phyloP scores from a whole-genome alignment of 1,140 invertebrate genomes.

The Drosophila orena region DNA sequence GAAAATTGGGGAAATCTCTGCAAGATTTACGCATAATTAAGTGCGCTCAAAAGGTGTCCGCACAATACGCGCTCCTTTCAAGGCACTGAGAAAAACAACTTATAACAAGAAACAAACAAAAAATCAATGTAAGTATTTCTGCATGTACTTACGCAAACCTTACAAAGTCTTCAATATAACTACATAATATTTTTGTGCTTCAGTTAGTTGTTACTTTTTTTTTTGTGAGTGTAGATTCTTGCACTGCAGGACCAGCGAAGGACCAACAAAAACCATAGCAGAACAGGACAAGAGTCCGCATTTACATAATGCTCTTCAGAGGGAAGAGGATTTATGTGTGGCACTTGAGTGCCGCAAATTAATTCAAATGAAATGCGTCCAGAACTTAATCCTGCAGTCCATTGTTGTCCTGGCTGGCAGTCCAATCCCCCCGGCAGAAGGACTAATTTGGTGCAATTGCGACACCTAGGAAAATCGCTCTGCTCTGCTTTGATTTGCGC shows the following conservation, averaged over 20 bases:
- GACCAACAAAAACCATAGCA: constrained; percentile 13
- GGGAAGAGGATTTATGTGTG: constrained; percentile 72
- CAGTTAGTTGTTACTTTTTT: not conserved
- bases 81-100: constrained; percentile 11
- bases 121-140: too few species aligned
- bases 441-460: constrained; percentile 66
- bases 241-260: constrained; percentile 1
- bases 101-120: too few species aligned
- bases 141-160: too few species aligned
- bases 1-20: constrained; percentile 42
- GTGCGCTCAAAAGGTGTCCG: constrained; percentile 71
- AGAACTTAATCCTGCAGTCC: constrained; percentile 54
- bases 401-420: constrained; percentile 32
- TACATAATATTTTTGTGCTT: not conserved
- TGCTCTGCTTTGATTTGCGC: constrained; percentile 62
- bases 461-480: constrained; percentile 60
- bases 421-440: constrained; percentile 5
- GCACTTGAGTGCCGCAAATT: constrained; percentile 78
- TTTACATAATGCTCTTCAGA: constrained; percentile 55
- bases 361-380: constrained; percentile 79
- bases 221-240: not conserved
- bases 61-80: constrained; percentile 3
- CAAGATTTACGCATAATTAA: constrained; percentile 78
- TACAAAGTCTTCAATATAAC: too few species aligned
- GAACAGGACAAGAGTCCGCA: constrained; percentile 50